Conservation (phyloP, 2,113 vertebrate species). For the Holacanthus passer region DNA sequence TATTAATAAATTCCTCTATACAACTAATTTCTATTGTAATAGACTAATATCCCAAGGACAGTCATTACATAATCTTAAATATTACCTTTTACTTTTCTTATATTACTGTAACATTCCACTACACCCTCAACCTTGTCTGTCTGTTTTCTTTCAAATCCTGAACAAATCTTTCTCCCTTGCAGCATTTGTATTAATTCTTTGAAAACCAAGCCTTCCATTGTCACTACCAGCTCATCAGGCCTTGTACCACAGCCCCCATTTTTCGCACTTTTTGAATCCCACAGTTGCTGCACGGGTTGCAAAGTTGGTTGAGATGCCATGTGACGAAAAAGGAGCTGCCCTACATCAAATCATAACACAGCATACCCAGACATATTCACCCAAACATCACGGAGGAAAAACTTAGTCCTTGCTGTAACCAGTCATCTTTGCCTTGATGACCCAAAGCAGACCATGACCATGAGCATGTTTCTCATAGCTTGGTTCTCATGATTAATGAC, state of each 20-base stretch:
- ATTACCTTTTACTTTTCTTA: not conserved
- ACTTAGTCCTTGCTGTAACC: not conserved
- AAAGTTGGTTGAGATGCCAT: not conserved
- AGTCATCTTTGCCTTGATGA: not conserved
- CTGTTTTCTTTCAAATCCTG: not conserved
- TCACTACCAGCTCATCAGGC: constrained; percentile 14
- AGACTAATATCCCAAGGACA: not conserved
- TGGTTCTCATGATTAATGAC: no score
- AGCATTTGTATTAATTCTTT: not conserved
- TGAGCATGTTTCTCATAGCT: not conserved
- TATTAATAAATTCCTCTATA: not conserved
- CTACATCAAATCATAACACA: not conserved
- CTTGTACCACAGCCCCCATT: not conserved
- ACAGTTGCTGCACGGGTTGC: not conserved
- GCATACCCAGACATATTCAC: no score
- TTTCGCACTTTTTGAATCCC: not conserved
- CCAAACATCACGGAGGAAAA: no score
- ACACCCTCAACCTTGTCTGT: no score
- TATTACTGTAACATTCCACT: not conserved
- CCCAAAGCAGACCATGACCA: not conserved
- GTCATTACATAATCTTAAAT: not conserved
- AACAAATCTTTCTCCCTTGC: not conserved
- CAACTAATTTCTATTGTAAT: not conserved
- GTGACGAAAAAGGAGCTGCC: not conserved
- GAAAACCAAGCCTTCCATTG: not conserved